phyloP scores from a whole-genome alignment of 2,113 vertebrate genomes.

The Percopsis transmontana region DNA sequence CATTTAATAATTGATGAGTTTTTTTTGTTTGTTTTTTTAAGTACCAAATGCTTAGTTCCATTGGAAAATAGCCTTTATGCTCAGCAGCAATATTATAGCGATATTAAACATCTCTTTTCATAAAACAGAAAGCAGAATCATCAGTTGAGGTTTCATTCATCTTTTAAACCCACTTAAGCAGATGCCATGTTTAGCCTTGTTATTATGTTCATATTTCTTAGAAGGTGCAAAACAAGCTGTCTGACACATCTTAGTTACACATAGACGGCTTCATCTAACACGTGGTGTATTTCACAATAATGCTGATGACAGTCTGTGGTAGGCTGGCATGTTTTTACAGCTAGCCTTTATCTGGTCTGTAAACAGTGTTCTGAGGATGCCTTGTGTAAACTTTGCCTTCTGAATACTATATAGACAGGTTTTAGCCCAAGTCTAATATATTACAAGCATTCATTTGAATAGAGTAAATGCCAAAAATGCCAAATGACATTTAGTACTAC shows the following conservation, averaged over 20 bases:
- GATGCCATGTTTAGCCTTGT: not conserved
- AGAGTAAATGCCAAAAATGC: no score
- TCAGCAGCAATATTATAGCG: no score
- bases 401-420: conserved; percentile 17
- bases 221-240: no score
- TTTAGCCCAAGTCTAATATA: no score
- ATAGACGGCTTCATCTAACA: not conserved
- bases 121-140: no score
- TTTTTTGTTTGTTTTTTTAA: no score
- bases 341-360: conserved; percentile 12
- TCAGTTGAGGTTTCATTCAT: not conserved
- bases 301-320: not conserved
- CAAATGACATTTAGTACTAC: no score
- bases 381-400: conserved; percentile 20
- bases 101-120: no score
- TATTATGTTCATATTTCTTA: not conserved
- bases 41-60: no score
- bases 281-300: conserved; percentile 1
- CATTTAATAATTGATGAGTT: not conserved
- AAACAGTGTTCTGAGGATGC: conserved; percentile 20
- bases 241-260: not conserved
- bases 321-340: not conserved
- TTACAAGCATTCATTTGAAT: no score
- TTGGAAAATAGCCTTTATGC: no score
- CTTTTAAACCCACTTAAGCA: not conserved